Base-by-base conservation (phyloP, 1,140 invertebrate genomes). In the Leptoteleia sp. region DNA sequence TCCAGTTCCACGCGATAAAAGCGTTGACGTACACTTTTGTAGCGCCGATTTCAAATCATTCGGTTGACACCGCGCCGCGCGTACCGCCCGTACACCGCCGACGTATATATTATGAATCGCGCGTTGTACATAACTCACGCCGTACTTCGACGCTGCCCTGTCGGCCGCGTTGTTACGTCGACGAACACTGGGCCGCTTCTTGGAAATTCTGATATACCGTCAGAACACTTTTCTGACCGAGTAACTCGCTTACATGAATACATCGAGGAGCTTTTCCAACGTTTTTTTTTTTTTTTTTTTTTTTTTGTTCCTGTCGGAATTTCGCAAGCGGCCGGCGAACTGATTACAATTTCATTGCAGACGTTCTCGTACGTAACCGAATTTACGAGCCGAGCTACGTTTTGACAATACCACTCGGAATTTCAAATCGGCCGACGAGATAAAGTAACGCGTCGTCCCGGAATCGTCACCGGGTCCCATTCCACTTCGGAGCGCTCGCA, bases 21-120 rank as follows among this genome's bases (percentile, higher is more conserved):
- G 78, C 76, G 68, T 84, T 84, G 73, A 75, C 70, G 40, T 73
- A 67, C 43, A 52, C 33, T 64, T n/a, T 40, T 15, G 17, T 54
- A 43, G 9, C 22, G 19, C 17, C 29, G 38, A 59, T 73, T 57
- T 47, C 35, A 35, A 76, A 64, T 81, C 64, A 62, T 76, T 80
- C 61, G 35, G 71, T 59, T 61, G 50, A 80, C 70, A 78, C 73
- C 79, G 70, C 50, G 61, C 48, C 67, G 52, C 27, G 55, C 15
- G 47, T 76, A 50, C 68, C 67, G 54, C 15, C 59, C 29, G 40
- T 29, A 47, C 12, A 33, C 7, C 25, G 52, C 38, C 59, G 22
- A n/a, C 6, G 22, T 25, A 65, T 59, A 64, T 52, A 75, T 75
- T 75, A 65, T 59, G 54, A 76, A 67, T 76, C 45, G 54, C 33